Evolutionary conservation across 2,888 invertebrate genomes (phyloP).

Genomic region (Nomada hirtipes): DNA sequence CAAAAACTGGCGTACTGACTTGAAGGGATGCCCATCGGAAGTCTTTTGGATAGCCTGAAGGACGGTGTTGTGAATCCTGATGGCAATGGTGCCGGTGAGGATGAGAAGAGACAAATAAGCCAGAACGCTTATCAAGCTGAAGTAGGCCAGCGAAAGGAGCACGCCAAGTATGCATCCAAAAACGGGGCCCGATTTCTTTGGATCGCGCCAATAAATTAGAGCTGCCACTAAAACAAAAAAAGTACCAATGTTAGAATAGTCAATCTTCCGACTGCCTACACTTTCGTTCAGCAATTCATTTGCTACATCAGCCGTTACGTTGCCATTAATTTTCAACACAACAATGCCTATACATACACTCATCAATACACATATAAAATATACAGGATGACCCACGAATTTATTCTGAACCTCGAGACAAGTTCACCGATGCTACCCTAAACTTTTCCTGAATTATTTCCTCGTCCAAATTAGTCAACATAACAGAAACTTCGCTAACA

Average conservation of each 20-base stretch:
- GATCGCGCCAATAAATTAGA: slow-evolving; percentile 98
- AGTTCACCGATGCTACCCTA: slow-evolving; percentile 3
- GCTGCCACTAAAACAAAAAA: slow-evolving; percentile 91
- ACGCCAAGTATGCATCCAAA: slow-evolving; percentile 95
- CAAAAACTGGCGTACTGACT: slow-evolving; percentile 87
- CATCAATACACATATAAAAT: neutral
- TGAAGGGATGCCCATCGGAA: slow-evolving; percentile 98
- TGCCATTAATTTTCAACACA: neutral
- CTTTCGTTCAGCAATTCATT: neutral
- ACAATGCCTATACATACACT: neutral
- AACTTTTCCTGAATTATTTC: neutral
- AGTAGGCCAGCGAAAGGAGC: slow-evolving; percentile 96
- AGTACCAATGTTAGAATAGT: neutral
- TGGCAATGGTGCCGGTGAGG: slow-evolving; percentile 94
- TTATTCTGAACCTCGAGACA: slow-evolving; percentile 24
- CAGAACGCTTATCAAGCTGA: slow-evolving; percentile 97
- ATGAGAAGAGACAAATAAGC: slow-evolving; percentile 95
- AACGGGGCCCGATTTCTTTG: slow-evolving; percentile 96
- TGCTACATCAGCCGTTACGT: neutral
- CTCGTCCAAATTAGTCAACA: neutral
- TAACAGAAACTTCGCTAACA: neutral
- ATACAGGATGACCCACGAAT: neutral
- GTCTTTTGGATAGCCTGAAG: slow-evolving; percentile 98
- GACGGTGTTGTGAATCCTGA: slow-evolving; percentile 98
- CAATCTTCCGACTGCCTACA: neutral